Percentiles rank a stretch among this genome's conserved stretches.
Evolutionary conservation across 2,797 vertebrate genomes (phyloP).

Genomic region (Amazona finschi): DNA sequence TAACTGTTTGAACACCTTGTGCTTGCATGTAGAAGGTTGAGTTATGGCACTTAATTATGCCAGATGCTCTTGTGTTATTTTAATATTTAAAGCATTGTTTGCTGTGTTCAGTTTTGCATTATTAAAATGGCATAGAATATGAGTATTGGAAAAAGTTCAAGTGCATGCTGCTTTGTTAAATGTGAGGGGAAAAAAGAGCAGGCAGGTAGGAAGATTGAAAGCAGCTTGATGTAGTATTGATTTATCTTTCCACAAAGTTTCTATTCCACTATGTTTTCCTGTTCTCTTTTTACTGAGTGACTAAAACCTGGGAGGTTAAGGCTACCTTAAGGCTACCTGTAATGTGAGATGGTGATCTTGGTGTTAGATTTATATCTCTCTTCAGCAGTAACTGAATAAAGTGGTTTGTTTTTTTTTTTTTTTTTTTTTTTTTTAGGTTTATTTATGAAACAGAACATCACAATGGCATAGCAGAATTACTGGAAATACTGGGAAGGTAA

Average conservation of each 20-base stretch:
- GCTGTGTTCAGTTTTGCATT: neutral
- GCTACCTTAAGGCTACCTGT: neutral
- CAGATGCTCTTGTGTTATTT: neutral
- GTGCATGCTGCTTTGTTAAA: neutral
- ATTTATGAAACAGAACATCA: constrained; percentile 99
- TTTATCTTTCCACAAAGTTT: neutral
- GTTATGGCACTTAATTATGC: neutral
- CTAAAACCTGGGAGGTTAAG: neutral
- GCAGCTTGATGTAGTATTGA: neutral
- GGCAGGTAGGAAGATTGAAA: neutral
- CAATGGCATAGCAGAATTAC: constrained; percentile 97
- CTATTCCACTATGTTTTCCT: neutral
- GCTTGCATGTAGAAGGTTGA: neutral
- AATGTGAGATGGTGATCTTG: neutral
- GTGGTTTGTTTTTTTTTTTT: too few relatives aligned
- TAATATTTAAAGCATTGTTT: neutral
- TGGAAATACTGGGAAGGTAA: constrained; percentile 98
- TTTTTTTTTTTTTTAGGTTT: constrained; percentile 81
- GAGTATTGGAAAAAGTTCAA: neutral
- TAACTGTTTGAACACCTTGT: neutral
- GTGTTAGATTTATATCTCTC: neutral
- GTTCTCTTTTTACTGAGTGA: neutral
- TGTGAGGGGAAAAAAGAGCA: neutral
- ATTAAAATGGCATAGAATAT: neutral
- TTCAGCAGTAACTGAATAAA: neutral